Evolutionary conservation across 2,888 invertebrate genomes (phyloP).

Genomic region (Heteromurus nitidus): DNA sequence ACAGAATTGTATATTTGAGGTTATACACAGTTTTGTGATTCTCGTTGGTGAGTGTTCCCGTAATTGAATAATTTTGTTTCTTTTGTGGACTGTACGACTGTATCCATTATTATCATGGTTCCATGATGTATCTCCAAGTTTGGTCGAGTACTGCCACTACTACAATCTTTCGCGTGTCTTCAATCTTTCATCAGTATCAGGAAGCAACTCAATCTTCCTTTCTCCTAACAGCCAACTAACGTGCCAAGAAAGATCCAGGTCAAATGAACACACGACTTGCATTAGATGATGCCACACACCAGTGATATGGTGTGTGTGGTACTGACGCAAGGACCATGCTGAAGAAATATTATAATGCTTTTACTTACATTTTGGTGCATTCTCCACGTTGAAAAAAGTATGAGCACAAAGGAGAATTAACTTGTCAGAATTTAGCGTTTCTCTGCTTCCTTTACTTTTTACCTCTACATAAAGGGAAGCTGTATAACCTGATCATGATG

Average conservation of each 20-base stretch:
- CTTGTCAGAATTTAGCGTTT: neutral
- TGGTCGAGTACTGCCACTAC: neutral
- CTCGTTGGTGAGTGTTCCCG: neutral
- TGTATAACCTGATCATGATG: neutral
- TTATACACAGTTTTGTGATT: no score
- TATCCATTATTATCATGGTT: no score
- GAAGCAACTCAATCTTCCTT: conserved; percentile 5
- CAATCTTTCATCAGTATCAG: conserved; percentile 4
- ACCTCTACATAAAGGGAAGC: neutral
- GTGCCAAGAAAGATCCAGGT: neutral
- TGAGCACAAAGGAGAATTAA: conserved; percentile 6
- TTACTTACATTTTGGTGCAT: no score
- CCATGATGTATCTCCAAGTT: conserved; percentile 12
- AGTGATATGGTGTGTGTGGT: no score
- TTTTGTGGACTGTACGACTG: no score
- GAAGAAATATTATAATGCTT: no score
- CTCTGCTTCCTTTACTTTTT: neutral
- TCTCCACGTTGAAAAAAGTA: conserved; percentile 1
- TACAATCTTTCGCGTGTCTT: neutral
- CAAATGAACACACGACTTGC: no score
- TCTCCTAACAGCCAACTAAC: neutral
- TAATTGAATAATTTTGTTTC: conserved; percentile 40
- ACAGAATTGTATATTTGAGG: no score
- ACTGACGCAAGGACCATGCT: no score
- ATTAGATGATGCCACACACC: no score